Base-by-base conservation (phyloP, 2,113 vertebrate species). In the Pleuronectes platessa region DNA sequence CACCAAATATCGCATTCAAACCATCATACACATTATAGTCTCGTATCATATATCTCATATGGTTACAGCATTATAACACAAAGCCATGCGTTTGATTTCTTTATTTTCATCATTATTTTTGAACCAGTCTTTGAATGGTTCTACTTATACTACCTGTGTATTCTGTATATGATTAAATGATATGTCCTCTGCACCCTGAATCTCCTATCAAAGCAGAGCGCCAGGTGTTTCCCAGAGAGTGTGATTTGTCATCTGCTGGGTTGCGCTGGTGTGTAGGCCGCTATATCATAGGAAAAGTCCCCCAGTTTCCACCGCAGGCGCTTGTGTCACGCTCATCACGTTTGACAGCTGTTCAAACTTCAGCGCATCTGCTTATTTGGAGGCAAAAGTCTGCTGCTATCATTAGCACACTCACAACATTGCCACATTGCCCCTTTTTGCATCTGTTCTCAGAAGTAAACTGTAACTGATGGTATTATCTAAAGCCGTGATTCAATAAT, bases 401-500 rank as follows among this genome's bases (percentile, higher is more conserved):
- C 89, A 90, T 92, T 92, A 91, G 86, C 79, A 85, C 86, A 87
- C 78, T 77, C 80, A 76, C 86, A 87, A 71, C 90, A 86, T 81
- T 86, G 90, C 91, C 89, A 87, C 84, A 87, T 91, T 89, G 85
- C 74, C 73, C 81, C 74, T 73, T 79, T 79, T 81, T 90, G 84
- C 91, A 92, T 92, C 88, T 91, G 89, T 89, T 88, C 89, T 92
- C 88, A 81, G 79, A 89, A 92, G 88, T 86, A 89, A 91, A 92
- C 83, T 93, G 92, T 91, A 91, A 92, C 91, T 89, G 90, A 92
- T 92, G 90, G 89, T 83, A 92, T 93, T 93, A 93, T 92, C 90
- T 91, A 90, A 93, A 93, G 89, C 89, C 64, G 71, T 93, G 92
- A 93, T 93, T 92, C 90, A 93, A 93, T 92, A 93, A 93, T 93